Evolutionary conservation across 1,140 invertebrate species (phyloP).

Genomic region (Sitobion miscanthi): DNA sequence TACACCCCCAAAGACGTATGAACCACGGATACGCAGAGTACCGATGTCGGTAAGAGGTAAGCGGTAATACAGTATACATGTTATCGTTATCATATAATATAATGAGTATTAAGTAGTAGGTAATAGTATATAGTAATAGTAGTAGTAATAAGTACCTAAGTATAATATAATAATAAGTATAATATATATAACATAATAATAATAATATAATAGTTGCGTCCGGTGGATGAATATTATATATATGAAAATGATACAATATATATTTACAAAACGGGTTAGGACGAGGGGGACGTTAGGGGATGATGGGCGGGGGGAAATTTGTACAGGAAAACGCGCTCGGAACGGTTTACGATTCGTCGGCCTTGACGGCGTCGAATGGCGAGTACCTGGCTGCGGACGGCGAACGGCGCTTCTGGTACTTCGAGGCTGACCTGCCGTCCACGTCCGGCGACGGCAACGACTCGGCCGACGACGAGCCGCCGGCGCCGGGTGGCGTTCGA

Average conservation of each 20-base stretch:
- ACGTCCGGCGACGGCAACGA: slow-evolving; percentile 45
- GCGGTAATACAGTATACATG: neutral
- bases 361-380: neutral
- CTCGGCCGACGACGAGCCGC: slow-evolving; percentile 38
- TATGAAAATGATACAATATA: neutral
- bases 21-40: too few relatives aligned
- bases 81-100: neutral
- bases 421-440: slow-evolving; percentile 41
- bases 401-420: slow-evolving; percentile 8
- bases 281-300: neutral
- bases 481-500: neutral
- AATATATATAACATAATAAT: neutral
- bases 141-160: neutral
- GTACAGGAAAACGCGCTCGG: neutral
- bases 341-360: slow-evolving; percentile 34
- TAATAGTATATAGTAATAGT: too few relatives aligned
- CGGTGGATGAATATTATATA: neutral
- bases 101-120: neutral
- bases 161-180: neutral
- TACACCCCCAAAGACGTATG: too few relatives aligned
- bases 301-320: neutral
- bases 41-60: neutral
- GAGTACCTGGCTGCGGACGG: neutral
- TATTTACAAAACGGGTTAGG: neutral
- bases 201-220: neutral